A percentile compares a stretch with the other conserved stretches of the same genome.
phyloP scores from a whole-genome alignment of 35 echinoderm and acorn worm species.

The Ophioderma brevispina region DNA sequence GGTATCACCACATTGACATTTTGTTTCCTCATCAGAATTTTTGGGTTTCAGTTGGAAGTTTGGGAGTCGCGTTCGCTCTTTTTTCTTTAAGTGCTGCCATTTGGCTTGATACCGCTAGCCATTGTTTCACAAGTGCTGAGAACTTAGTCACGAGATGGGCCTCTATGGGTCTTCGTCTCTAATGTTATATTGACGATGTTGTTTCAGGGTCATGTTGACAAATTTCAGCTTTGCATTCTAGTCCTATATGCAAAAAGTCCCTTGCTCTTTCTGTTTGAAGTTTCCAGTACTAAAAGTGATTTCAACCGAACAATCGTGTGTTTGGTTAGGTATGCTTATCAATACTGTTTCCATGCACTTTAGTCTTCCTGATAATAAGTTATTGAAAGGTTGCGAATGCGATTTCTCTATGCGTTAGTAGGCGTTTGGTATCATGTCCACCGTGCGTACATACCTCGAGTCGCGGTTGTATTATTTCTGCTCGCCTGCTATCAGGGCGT shows the following conservation, averaged over 20 bases:
- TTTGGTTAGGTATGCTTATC: slow-evolving; percentile 1
- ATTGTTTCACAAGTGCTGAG: slow-evolving; percentile 54
- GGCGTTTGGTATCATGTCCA: not conserved
- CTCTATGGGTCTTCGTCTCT: slow-evolving; percentile 35
- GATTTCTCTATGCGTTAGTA: not conserved
- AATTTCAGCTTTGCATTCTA: not conserved
- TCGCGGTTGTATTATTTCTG: slow-evolving; percentile 22
- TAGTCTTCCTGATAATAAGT: slow-evolving; percentile 18
- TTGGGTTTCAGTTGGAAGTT: slow-evolving; percentile 39
- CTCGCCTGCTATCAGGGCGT: not conserved
- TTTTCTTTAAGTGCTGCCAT: slow-evolving; percentile 30
- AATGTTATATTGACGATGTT: slow-evolving; percentile 8
- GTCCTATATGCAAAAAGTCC: not conserved
- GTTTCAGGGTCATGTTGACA: not conserved
- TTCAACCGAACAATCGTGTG: slow-evolving; percentile 9
- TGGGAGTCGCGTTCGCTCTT: slow-evolving; percentile 9
- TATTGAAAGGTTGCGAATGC: not conserved
- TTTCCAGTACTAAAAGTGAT: slow-evolving; percentile 52
- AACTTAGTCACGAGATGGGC: slow-evolving; percentile 25
- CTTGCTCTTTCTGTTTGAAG: not conserved
- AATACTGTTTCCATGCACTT: slow-evolving; percentile 34
- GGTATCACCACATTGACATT: not conserved
- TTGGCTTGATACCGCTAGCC: slow-evolving; percentile 31
- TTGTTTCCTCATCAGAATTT: slow-evolving; percentile 4
- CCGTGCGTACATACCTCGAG: not conserved